Base-by-base conservation (phyloP, 2,113 vertebrate species). In the Ploceus nigricollis region DNA sequence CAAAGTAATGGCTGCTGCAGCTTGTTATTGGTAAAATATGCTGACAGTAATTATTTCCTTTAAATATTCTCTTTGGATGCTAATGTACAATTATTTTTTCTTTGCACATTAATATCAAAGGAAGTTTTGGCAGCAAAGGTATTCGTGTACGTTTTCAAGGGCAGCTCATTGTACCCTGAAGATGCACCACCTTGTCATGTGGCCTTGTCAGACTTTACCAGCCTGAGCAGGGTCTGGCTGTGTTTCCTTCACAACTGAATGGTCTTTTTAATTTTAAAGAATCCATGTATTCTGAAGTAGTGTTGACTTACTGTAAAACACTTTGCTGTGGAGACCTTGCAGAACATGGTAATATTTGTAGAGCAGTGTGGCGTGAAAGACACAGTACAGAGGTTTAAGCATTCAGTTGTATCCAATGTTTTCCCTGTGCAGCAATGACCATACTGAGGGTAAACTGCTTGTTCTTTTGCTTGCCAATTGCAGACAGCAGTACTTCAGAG, bases 11-110 rank as follows among this genome's bases (percentile, higher is more conserved):
- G 48, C 22, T 86, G 19, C 56, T 78, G 79, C 56, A 94, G 76
- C 64, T 95, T 64, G 18, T 96, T 93, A 78, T 68, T 95, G 47
- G 45, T 93, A 73, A 93, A 95, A 89, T 89, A 85, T 65, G 93
- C 73, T 93, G 75, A 89, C 87, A 92, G 47, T 15, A 72, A 60
- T 86, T 91, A 88, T 72, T 81, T 90, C 31, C 48, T 92, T 92
- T 89, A 69, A 95, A 47, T 92, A 91, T 81, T 92, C 60, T 65
- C 56, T 94, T 92, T 75, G 66, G 69, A 94, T 94, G 79, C 57
- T 73, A 92, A 84, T 10, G 9, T 93, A 17, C 70, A 87, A 76
- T 95, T 95, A 80, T 71, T 94, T 90, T 94, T 79, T 42, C 84
- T 86, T 84, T 91, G 33, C 39, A 7, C 54, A 80, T 84, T 90